A percentile compares a stretch with the other conserved stretches of the same genome.
These are phyloP conservation scores for Eupithecia subfuscata DNA, from an alignment of 2,888 invertebrate species.

Conservation along the genomic window DNA sequence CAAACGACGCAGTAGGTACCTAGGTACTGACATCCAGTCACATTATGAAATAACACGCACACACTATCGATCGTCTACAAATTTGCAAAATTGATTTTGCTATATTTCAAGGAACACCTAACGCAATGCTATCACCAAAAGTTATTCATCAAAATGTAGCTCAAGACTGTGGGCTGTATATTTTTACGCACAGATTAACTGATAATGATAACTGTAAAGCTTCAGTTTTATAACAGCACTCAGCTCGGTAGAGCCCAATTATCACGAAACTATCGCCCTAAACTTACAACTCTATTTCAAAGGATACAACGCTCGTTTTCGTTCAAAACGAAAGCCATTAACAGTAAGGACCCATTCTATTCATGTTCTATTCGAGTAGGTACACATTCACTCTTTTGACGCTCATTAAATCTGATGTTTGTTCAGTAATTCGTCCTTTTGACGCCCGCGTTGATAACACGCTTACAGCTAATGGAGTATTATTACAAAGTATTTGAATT, in stretches of 20 bases:
- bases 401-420: slow-evolving; percentile 16
- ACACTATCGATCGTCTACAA: neutral
- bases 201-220: neutral
- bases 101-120: neutral
- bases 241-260: neutral
- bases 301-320: neutral
- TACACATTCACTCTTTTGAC: slow-evolving; percentile 16
- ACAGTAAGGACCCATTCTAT: slow-evolving; percentile 7
- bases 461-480: slow-evolving; percentile 1
- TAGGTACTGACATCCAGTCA: neutral
- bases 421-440: slow-evolving; percentile 15
- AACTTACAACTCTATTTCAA: slow-evolving; percentile 1
- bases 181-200: neutral
- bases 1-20: no score
- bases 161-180: neutral
- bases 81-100: neutral
- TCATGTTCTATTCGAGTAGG: slow-evolving; percentile 3
- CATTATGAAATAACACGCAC: neutral
- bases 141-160: neutral
- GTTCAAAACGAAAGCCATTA: neutral
- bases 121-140: neutral
- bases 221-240: neutral
- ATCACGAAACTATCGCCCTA: neutral
- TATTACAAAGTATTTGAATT: neutral
- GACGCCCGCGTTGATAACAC: neutral